These are phyloP conservation scores for Etia nguti DNA, from an alignment of 2,113 vertebrate species.

Conservation along the genomic window DNA sequence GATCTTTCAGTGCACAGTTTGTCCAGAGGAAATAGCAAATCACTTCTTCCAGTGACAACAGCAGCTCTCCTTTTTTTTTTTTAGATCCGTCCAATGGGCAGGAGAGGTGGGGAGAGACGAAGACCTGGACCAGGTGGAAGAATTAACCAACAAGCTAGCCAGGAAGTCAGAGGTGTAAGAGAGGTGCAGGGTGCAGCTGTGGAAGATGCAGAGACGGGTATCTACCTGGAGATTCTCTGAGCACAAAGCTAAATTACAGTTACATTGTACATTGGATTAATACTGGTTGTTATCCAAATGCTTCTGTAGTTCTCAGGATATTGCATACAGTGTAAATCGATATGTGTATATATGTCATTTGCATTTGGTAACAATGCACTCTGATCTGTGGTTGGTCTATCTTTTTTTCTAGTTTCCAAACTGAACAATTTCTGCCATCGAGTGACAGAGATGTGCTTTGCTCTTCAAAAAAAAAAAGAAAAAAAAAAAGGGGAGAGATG, in stretches of 20 bases:
- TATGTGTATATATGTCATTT: neutral
- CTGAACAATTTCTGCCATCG: neutral
- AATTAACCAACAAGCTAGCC: neutral
- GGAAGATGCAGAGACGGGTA: slow-evolving; percentile 59
- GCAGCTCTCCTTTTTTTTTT: neutral
- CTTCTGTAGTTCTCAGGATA: neutral
- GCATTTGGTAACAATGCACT: neutral
- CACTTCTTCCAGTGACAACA: neutral
- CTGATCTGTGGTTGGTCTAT: neutral
- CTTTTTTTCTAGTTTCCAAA: neutral
- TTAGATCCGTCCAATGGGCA: slow-evolving; percentile 48
- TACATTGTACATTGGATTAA: neutral
- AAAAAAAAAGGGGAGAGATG: neutral
- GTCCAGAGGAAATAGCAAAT: neutral
- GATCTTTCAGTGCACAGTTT: neutral
- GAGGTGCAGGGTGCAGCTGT: slow-evolving; percentile 13
- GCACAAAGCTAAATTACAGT: neutral
- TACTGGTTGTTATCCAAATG: neutral
- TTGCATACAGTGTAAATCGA: neutral
- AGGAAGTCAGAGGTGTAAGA: slow-evolving; percentile 11
- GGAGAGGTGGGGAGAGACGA: slow-evolving; percentile 58
- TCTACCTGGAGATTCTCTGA: slow-evolving; percentile 76
- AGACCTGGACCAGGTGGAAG: slow-evolving; percentile 22
- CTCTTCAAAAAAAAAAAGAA: neutral
- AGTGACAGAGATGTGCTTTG: neutral